A percentile compares a stretch with the other conserved stretches of the same genome.
These are phyloP conservation scores for Verasper variegatus DNA, from an alignment of 2,113 vertebrate species.

Conservation along the genomic window DNA sequence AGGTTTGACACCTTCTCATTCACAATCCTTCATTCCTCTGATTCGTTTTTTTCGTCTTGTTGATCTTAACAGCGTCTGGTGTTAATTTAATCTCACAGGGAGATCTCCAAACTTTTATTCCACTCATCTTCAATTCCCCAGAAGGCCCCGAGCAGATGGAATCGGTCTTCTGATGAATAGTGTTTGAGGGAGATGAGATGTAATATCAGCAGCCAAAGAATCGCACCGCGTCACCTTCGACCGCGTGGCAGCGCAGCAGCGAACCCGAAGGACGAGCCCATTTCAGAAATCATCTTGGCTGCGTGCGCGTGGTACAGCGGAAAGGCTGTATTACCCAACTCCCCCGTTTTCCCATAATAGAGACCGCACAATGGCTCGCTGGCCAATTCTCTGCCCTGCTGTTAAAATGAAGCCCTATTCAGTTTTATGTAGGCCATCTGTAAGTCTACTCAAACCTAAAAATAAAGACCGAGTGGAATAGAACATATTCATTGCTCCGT, in stretches of 20 bases:
- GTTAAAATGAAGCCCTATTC: conserved; percentile 77
- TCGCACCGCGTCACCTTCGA: no score
- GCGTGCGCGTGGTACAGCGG: conserved; percentile 26
- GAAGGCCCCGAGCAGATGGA: conserved; percentile 33
- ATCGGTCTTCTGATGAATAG: neutral
- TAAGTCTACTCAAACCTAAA: conserved; percentile 79
- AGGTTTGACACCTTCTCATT: no score
- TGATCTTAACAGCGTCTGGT: no score
- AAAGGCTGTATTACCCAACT: conserved; percentile 47
- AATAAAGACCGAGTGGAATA: conserved; percentile 73
- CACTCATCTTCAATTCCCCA: conserved; percentile 53
- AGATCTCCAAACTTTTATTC: conserved; percentile 41
- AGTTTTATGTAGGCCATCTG: conserved; percentile 79
- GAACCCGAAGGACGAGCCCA: conserved; percentile 14
- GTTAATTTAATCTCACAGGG: no score
- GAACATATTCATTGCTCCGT: conserved; percentile 67
- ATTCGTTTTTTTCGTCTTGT: no score
- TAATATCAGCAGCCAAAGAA: no score
- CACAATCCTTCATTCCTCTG: no score
- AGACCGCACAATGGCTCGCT: conserved; percentile 68
- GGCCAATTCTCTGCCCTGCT: conserved; percentile 67
- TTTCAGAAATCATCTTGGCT: conserved; percentile 48
- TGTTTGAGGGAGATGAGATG: no score
- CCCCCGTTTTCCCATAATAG: conserved; percentile 70
- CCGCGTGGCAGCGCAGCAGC: no score